Evolutionary conservation across 1,140 invertebrate species (phyloP).

Genomic region (Musca vetustissima): DNA sequence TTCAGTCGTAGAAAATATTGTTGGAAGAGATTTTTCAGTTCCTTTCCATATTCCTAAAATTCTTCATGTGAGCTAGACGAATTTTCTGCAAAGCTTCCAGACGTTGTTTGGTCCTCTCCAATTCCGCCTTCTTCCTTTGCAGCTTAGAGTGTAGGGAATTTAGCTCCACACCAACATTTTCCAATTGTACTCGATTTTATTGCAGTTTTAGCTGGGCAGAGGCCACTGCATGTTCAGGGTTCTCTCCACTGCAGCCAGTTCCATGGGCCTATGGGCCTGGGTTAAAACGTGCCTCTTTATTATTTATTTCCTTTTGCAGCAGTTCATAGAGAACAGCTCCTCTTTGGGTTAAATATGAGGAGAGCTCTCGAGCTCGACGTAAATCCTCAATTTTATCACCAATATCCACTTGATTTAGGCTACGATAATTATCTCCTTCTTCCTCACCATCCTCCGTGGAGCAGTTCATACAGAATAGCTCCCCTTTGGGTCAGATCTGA

Average conservation of each 20-base stretch:
- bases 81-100: constrained; percentile 92
- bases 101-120: constrained; percentile 91
- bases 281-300: constrained; percentile 70
- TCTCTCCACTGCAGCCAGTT: constrained; percentile 79
- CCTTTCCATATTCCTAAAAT: constrained; percentile 86
- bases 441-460: constrained; percentile 72
- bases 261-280: constrained; percentile 76
- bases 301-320: constrained; percentile 83
- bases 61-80: constrained; percentile 96
- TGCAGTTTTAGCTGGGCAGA: constrained; percentile 45
- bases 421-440: constrained; percentile 52
- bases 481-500: constrained; percentile 89
- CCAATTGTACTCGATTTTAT: constrained; percentile 38
- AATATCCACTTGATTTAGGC: constrained; percentile 60
- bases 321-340: constrained; percentile 90
- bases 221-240: constrained; percentile 71
- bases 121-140: constrained; percentile 84
- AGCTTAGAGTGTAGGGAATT: constrained; percentile 87
- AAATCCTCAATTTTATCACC: constrained; percentile 74
- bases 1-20: constrained; percentile 86
- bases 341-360: constrained; percentile 86
- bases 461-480: constrained; percentile 84
- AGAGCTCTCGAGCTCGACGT: constrained; percentile 82
- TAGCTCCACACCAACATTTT: constrained; percentile 59
- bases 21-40: constrained; percentile 82